Evolutionary conservation across 2,113 vertebrate genomes (phyloP).

Genomic region (Rhynchomys soricoides): DNA sequence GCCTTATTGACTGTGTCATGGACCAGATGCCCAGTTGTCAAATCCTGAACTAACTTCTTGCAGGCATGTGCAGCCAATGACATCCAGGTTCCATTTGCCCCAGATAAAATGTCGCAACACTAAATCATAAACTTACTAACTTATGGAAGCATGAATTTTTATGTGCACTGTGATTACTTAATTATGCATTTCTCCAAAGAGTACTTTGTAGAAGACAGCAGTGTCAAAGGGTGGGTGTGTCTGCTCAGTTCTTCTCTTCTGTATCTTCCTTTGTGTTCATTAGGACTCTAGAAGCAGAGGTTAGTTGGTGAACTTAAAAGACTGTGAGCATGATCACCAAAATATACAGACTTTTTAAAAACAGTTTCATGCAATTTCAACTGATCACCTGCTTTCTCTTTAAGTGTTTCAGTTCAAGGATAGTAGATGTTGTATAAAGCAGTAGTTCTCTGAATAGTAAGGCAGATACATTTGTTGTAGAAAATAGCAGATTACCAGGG

Average conservation of each 20-base stretch:
- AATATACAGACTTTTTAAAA: not conserved
- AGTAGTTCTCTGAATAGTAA: not conserved
- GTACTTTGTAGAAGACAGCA: not conserved
- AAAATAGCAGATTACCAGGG: not conserved
- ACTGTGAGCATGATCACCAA: not conserved
- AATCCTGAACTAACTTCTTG: not conserved
- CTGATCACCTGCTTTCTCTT: not conserved
- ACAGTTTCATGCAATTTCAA: not conserved
- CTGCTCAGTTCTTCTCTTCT: not conserved
- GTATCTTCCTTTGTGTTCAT: not conserved
- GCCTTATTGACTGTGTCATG: not conserved
- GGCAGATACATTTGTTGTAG: not conserved
- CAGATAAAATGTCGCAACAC: not conserved
- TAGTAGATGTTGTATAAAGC: not conserved
- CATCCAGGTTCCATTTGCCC: no score
- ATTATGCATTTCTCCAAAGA: not conserved
- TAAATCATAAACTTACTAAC: not conserved
- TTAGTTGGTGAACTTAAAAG: not conserved
- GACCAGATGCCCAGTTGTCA: not conserved
- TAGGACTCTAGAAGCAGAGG: not conserved
- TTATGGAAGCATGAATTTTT: not conserved
- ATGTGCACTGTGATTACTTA: not conserved
- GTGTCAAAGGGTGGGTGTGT: not conserved
- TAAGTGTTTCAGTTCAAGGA: conserved; percentile 6
- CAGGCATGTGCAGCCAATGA: no score